Conservation (phyloP, 1,140 invertebrate genomes). For the Ceratoteleas bidentatus region DNA sequence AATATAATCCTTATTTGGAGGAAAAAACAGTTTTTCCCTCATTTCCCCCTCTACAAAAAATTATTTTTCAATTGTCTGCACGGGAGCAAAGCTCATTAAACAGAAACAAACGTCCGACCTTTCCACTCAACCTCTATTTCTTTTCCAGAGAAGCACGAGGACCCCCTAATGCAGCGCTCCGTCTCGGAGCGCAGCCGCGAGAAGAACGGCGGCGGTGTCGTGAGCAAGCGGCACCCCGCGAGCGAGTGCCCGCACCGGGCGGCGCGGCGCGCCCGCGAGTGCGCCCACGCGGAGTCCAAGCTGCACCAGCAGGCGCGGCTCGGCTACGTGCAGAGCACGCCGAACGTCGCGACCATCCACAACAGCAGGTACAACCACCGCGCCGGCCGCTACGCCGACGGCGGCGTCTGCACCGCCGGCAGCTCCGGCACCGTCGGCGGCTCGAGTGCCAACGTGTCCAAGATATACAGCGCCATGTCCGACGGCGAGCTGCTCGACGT, state of each 20-base stretch:
- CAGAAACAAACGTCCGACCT: too few relatives aligned
- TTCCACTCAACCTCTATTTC: too few relatives aligned
- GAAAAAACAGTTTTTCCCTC: too few relatives aligned
- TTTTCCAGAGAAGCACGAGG: slow-evolving; percentile 78
- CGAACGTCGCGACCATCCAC: slow-evolving; percentile 82
- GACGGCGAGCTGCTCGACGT: slow-evolving; percentile 91
- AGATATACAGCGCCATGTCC: slow-evolving; percentile 90
- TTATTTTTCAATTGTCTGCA: too few relatives aligned
- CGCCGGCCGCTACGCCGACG: slow-evolving; percentile 58
- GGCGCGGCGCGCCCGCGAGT: slow-evolving; percentile 72
- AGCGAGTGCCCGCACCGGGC: slow-evolving; percentile 76
- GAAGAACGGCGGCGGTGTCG: slow-evolving; percentile 68
- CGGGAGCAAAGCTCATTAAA: too few relatives aligned
- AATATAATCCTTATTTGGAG: too few relatives aligned
- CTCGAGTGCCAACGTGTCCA: slow-evolving; percentile 78
- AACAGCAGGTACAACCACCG: slow-evolving; percentile 76
- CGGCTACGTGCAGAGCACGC: slow-evolving; percentile 84
- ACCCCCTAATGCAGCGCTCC: slow-evolving; percentile 81
- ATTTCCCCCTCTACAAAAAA: too few relatives aligned
- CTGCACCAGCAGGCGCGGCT: slow-evolving; percentile 81
- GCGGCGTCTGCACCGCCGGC: slow-evolving; percentile 64
- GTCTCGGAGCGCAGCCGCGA: slow-evolving; percentile 80
- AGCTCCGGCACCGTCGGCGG: slow-evolving; percentile 70
- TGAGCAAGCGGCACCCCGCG: slow-evolving; percentile 66
- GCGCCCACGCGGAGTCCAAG: slow-evolving; percentile 75